Base-by-base conservation (phyloP, 2,113 vertebrate species). In the Ophthalmolycus amberensis region DNA sequence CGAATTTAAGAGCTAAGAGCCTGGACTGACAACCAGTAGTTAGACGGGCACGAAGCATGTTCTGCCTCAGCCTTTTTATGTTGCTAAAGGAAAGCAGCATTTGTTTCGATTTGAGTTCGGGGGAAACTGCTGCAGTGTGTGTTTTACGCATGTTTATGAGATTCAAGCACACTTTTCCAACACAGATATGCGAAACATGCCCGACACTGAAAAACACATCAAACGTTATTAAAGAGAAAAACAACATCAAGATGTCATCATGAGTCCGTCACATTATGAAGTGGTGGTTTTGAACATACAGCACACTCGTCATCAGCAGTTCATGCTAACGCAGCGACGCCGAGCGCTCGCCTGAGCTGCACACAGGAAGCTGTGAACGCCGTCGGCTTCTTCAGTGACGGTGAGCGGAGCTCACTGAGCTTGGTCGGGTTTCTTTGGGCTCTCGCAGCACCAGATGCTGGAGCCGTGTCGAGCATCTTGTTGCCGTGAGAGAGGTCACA, bases 151-250 rank as follows among this genome's bases (percentile, higher is more conserved):
- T 12, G 34, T 27, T 64, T 3, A 3, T 80, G 67, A 38, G 37
- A 68, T 27, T 71, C 25, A 71, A 85, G 71, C 64, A 29, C 32
- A 1, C 59, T 29, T 29, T 29, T 29, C 29, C 1, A 54, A 59
- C 71, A 82, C 59, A 64, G 32, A 42, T 42, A 60, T 10, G 9
- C 69, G 75, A 81, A 50, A 27, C 89, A 84, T 88, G 84, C 84
- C 25, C 0, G 10, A 10, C 62, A 78, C 77, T 34, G 56, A 58
- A 38, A 68, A 74, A 83, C 72, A 86, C 63, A 67, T 71, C 25
- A n/a, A 82, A 79, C 27, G 40, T 46, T 29, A 18, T 77, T 9
- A 34, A 54, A 76, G 27, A 59, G 52, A 50, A 20, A n/a, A 27
- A 42, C 14, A 27, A 27, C 59, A 67, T 46, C 6, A 16, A 46